phyloP scores from a whole-genome alignment of 1,140 invertebrate species.

The Drosophila prosaltans region DNA sequence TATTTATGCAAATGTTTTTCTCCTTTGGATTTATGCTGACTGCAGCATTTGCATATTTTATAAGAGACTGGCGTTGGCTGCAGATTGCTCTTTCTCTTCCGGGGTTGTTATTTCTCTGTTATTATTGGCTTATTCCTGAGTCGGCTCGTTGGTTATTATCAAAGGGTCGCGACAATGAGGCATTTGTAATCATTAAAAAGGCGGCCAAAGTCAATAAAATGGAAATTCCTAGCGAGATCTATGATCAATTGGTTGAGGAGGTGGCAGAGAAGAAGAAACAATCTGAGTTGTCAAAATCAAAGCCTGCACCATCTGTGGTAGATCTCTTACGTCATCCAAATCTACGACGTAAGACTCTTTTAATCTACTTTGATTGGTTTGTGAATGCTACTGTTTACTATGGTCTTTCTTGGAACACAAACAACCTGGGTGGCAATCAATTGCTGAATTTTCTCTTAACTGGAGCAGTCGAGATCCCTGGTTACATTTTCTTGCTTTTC shows the following conservation, averaged over 20 bases:
- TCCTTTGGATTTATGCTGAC: constrained; percentile 90
- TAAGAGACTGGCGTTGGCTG: constrained; percentile 90
- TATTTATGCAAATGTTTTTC: constrained; percentile 91
- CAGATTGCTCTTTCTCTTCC: constrained; percentile 90
- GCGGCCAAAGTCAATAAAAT: constrained; percentile 88
- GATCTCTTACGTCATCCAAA: constrained; percentile 89
- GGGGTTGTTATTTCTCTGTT: constrained; percentile 88
- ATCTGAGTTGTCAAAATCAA: constrained; percentile 45
- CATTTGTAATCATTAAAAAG: constrained; percentile 87
- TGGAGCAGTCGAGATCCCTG: constrained; percentile 90
- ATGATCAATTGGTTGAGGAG: constrained; percentile 85
- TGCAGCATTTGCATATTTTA: constrained; percentile 89
- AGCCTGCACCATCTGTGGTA: constrained; percentile 84
- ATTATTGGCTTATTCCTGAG: constrained; percentile 94
- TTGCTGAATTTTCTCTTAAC: constrained; percentile 91
- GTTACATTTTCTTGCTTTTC: constrained; percentile 88
- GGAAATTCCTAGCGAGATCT: constrained; percentile 85
- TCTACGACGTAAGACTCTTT: constrained; percentile 88
- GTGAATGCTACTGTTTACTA: constrained; percentile 92
- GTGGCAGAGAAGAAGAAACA: constrained; percentile 68
- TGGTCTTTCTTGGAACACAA: constrained; percentile 91
- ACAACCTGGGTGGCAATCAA: constrained; percentile 89
- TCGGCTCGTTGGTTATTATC: constrained; percentile 92
- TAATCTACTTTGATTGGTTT: constrained; percentile 92
- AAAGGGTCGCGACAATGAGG: constrained; percentile 89